These are phyloP conservation scores for Cecidostiba fungosa DNA, from an alignment of 2,888 invertebrate genomes.

Conservation along the genomic window DNA sequence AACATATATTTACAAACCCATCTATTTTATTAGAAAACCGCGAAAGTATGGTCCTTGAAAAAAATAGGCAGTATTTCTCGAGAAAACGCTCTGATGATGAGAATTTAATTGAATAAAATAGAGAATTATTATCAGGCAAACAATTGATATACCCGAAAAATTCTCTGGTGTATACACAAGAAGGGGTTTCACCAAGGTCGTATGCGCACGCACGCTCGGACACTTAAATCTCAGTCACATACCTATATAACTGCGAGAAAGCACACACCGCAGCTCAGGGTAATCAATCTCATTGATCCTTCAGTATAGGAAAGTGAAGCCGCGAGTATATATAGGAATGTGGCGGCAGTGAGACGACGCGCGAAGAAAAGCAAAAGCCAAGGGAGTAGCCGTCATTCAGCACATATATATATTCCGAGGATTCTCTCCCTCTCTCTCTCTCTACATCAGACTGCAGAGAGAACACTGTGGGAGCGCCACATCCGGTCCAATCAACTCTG, in stretches of 20 bases:
- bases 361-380: constrained; percentile 56
- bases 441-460: constrained; percentile 41
- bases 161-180: background rate
- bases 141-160: too few species aligned
- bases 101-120: too few species aligned
- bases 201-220: background rate
- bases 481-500: constrained; percentile 74
- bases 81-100: too few species aligned
- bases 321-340: constrained; percentile 28
- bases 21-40: background rate
- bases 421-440: constrained; percentile 51
- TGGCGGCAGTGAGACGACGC: constrained; percentile 13
- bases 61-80: too few species aligned
- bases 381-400: constrained; percentile 55
- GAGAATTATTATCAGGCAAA: too few species aligned
- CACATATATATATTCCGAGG: constrained; percentile 64
- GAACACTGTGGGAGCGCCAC: constrained; percentile 71
- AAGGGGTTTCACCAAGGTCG: background rate
- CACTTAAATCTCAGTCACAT: constrained; percentile 1
- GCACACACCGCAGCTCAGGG: background rate
- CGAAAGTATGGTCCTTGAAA: too few species aligned
- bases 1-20: background rate
- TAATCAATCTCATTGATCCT: constrained; percentile 37
- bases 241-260: background rate
- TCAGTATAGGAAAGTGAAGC: background rate